Percentiles rank a stretch among this genome's conserved stretches.
These are phyloP conservation scores for Pseudochromis fuscus DNA, from an alignment of 2,797 vertebrate genomes.

Conservation along the genomic window DNA sequence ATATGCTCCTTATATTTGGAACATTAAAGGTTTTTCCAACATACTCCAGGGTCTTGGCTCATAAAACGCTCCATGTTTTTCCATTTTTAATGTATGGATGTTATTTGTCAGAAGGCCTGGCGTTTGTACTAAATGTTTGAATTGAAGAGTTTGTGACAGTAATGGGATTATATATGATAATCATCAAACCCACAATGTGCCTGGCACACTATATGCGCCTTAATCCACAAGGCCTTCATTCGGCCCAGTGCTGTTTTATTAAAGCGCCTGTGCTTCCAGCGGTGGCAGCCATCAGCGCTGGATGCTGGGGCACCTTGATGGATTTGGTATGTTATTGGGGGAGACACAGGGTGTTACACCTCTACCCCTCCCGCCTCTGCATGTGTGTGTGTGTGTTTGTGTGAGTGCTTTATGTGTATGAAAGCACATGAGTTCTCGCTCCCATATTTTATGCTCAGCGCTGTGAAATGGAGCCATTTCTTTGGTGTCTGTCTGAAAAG, in stretches of 20 bases:
- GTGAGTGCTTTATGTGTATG: conserved; percentile 22
- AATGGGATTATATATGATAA: conserved; percentile 62
- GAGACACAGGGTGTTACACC: conserved; percentile 76
- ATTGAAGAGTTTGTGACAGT: conserved; percentile 26
- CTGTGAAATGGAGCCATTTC: conserved; percentile 43
- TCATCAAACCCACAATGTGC: conserved; percentile 24
- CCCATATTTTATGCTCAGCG: conserved; percentile 33
- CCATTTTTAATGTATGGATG: not conserved
- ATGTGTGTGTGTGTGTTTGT: conserved; percentile 48
- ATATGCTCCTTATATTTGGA: not conserved
- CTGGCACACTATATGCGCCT: conserved; percentile 18
- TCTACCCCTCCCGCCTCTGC: conserved; percentile 43
- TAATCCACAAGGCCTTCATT: conserved; percentile 55
- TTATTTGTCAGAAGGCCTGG: conserved; percentile 6
- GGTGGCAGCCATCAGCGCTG: conserved; percentile 50
- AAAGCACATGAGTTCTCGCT: conserved; percentile 25
- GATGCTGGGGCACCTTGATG: conserved; percentile 76
- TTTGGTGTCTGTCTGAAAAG: conserved; percentile 21
- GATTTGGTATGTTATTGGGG: conserved; percentile 84
- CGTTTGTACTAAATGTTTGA: conserved; percentile 10
- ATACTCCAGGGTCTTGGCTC: not conserved
- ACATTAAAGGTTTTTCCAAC: not conserved
- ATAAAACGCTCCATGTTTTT: not conserved
- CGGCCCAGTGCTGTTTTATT: conserved; percentile 59
- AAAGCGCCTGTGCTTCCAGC: conserved; percentile 60